Conservation (phyloP, 2,113 vertebrate species). For the Equus quagga region DNA sequence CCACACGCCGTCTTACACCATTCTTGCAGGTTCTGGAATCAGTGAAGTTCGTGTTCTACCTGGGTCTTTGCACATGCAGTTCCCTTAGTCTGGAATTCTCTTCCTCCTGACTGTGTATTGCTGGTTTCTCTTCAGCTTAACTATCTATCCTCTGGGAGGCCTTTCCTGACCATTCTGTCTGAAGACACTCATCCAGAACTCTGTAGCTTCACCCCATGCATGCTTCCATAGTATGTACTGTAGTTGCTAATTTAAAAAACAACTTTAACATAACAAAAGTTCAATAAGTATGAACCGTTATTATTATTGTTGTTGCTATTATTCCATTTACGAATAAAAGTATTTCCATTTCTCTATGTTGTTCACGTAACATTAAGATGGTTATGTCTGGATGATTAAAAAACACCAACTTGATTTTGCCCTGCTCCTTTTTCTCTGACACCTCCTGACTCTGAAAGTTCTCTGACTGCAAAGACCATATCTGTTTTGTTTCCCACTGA, state of each 20-base stretch:
- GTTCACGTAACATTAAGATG: background rate
- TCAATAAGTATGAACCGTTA: background rate
- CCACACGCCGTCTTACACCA: rapidly evolving
- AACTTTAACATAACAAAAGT: background rate
- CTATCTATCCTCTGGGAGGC: background rate
- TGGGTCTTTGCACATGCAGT: background rate
- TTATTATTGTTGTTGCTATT: background rate
- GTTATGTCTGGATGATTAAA: background rate
- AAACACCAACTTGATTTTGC: background rate
- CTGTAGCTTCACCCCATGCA: background rate
- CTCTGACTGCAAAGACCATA: background rate
- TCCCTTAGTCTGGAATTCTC: background rate
- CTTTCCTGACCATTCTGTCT: background rate
- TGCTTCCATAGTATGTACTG: background rate
- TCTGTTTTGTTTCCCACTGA: background rate
- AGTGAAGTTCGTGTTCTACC: background rate
- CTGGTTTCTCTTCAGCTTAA: background rate
- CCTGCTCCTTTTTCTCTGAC: background rate
- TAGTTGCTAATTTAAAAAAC: background rate
- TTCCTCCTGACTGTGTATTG: background rate
- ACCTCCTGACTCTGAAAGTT: background rate
- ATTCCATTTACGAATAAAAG: background rate
- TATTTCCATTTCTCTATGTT: background rate
- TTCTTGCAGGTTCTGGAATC: background rate
- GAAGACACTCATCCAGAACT: background rate